Evolutionary conservation across 2,888 invertebrate species (phyloP).

Genomic region (Priocnemis perturbator): DNA sequence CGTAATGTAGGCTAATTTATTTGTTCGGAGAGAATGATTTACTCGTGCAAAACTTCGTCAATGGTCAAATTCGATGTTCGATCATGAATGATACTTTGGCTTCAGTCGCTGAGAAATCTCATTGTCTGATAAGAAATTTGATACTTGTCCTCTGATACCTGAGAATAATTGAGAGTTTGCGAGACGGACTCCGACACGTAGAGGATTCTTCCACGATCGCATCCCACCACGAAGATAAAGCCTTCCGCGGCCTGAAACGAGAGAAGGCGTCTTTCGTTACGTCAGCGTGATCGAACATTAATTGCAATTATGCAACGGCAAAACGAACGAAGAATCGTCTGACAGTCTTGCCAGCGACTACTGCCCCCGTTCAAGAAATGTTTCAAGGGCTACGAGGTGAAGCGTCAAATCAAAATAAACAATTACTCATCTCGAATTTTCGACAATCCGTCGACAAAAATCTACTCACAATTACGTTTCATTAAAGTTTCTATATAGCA

Average conservation of each 20-base stretch:
- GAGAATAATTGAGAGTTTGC: constrained; percentile 87
- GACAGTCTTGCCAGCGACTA: not conserved
- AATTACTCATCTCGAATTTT: too few species aligned
- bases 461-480: too few species aligned
- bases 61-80: not conserved
- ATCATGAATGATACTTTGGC: not conserved
- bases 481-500: too few species aligned
- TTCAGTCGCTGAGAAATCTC: not conserved
- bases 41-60: not conserved
- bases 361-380: constrained; percentile 2
- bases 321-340: not conserved
- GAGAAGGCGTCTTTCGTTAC: constrained; percentile 44
- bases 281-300: constrained; percentile 43
- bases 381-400: not conserved
- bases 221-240: constrained; percentile 94
- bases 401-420: too few species aligned
- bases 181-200: constrained; percentile 94
- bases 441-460: too few species aligned
- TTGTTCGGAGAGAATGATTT: too few species aligned
- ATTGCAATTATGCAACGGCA: constrained; percentile 31
- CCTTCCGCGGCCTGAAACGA: constrained; percentile 87
- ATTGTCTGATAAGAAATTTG: too few species aligned
- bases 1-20: too few species aligned
- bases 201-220: constrained; percentile 92
- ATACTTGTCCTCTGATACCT: constrained; percentile 76